These are phyloP conservation scores for Sminthurinus aureus DNA, from an alignment of 2,888 invertebrate species.

Conservation along the genomic window DNA sequence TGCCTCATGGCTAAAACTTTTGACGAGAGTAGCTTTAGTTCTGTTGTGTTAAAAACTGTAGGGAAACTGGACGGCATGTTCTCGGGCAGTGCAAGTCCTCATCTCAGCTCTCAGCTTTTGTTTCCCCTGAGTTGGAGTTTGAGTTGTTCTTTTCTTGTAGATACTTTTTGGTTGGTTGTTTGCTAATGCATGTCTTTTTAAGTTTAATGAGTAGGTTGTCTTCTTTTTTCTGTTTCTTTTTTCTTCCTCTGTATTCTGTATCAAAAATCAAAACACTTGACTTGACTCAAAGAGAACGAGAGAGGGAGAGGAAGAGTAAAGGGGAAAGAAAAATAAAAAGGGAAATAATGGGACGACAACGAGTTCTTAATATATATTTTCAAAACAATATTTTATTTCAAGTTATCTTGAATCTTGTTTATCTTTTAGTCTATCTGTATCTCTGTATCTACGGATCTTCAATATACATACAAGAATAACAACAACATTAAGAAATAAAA, in stretches of 20 bases:
- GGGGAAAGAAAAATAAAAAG: no score
- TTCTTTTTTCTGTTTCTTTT: conserved; percentile 3
- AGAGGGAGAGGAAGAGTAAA: no score
- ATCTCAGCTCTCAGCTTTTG: background rate
- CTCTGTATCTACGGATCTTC: background rate
- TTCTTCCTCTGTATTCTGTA: background rate
- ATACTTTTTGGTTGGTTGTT: background rate
- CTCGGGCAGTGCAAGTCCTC: conserved; percentile 21
- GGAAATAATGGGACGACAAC: background rate
- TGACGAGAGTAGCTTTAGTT: background rate
- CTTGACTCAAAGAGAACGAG: background rate
- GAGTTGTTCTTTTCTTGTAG: background rate
- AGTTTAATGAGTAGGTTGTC: conserved; percentile 30
- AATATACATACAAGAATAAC: no score
- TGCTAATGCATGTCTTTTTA: conserved; percentile 33
- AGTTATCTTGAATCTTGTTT: background rate
- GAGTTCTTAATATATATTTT: background rate
- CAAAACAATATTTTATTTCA: background rate
- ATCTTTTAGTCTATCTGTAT: background rate
- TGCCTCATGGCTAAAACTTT: conserved; percentile 24
- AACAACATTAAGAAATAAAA: no score
- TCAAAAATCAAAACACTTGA: conserved; percentile 27
- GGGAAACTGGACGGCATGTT: conserved; percentile 30
- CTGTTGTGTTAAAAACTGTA: background rate
- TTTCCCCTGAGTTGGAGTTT: background rate